Percentiles rank a stretch among this genome's conserved stretches.
Conservation (phyloP, 2,113 vertebrate species). For the Irena cyanogastra region DNA sequence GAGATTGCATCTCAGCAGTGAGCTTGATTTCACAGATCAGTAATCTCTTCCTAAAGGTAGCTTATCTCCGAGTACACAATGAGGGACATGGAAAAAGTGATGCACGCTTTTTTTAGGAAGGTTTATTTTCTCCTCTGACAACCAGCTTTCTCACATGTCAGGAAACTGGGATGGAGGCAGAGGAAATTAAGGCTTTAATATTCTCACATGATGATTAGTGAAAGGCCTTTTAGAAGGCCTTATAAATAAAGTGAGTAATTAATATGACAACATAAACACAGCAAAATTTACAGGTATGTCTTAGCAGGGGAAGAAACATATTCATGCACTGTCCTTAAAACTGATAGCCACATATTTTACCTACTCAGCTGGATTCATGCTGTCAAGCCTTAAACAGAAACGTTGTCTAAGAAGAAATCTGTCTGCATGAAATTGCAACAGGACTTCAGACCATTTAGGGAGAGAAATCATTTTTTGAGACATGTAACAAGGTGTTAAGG, state of each 20-base stretch:
- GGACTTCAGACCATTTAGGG: background rate
- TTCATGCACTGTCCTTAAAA: accelerated
- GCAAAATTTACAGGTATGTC: background rate
- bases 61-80: background rate
- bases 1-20: background rate
- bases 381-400: background rate
- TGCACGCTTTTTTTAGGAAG: background rate
- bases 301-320: background rate
- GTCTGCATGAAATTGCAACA: background rate
- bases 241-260: background rate
- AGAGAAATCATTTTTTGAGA: background rate
- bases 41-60: background rate
- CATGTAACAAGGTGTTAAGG: background rate
- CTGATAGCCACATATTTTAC: background rate
- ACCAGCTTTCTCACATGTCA: background rate
- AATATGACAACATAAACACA: background rate
- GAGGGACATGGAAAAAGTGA: background rate
- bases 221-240: background rate
- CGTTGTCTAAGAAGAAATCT: background rate
- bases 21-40: background rate
- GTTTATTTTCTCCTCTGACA: background rate
- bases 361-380: background rate
- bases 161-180: background rate
- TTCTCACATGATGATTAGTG: background rate
- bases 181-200: background rate